Evolutionary conservation across 2,888 invertebrate species (phyloP).

Genomic region (Athetis lepigone): DNA sequence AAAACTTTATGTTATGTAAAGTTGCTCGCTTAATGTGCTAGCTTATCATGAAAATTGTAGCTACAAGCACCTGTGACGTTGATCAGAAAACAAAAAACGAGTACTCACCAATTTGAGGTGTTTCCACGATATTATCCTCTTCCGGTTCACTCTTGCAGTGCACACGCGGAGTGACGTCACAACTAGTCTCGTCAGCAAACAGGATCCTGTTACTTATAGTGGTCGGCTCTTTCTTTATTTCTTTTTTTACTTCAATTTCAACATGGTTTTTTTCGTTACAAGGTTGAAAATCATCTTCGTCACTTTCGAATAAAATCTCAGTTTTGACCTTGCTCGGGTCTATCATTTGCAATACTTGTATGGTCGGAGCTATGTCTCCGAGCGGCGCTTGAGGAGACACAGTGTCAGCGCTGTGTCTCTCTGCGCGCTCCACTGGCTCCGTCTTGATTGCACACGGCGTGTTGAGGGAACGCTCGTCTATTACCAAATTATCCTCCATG

Average conservation of each 20-base stretch:
- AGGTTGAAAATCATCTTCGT: conserved; percentile 38
- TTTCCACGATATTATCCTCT: too few species aligned
- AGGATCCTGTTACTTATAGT: conserved; percentile 28
- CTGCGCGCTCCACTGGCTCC: neutral
- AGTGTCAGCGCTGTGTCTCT: neutral
- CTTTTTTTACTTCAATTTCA: neutral
- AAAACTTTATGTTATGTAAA: too few species aligned
- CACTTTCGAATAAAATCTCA: conserved; percentile 39
- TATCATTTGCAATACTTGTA: conserved; percentile 24
- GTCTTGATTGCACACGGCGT: neutral
- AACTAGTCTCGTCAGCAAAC: conserved; percentile 26
- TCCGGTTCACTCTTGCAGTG: too few species aligned
- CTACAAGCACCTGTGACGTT: too few species aligned
- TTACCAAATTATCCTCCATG: conserved; percentile 35
- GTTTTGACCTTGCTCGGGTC: conserved; percentile 33
- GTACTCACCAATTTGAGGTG: neutral
- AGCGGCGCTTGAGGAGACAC: neutral
- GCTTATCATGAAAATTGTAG: too few species aligned
- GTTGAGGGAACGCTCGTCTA: conserved; percentile 26
- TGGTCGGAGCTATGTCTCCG: neutral
- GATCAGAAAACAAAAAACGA: too few species aligned
- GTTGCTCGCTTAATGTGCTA: too few species aligned
- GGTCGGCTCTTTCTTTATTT: neutral
- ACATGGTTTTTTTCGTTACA: neutral
- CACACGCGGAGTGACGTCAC: too few species aligned